Evolutionary conservation across 2,113 vertebrate genomes (phyloP).

Genomic region (Ceyx margarethae): DNA sequence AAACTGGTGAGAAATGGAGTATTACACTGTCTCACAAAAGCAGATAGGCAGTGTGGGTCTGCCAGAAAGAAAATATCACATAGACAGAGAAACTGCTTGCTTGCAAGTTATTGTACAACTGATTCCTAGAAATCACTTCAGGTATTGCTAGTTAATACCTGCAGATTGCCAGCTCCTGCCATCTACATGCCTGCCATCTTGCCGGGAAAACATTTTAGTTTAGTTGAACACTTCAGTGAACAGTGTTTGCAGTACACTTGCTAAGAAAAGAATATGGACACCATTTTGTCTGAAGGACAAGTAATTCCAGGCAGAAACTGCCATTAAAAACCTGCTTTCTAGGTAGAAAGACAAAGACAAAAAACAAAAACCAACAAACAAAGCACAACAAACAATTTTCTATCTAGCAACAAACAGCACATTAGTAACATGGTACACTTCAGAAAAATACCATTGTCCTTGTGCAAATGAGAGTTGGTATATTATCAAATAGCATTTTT

Average conservation of each 20-base stretch:
- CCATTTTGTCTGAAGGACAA: not conserved
- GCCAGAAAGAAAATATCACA: not conserved
- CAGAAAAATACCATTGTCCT: not conserved
- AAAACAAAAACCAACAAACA: too few relatives aligned
- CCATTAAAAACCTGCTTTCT: not conserved
- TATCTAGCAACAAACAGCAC: not conserved
- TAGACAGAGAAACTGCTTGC: not conserved
- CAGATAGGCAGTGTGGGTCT: not conserved
- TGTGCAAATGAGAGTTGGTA: not conserved
- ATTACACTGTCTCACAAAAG: not conserved
- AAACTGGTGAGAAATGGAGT: not conserved
- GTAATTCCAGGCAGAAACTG: not conserved
- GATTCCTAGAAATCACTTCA: not conserved
- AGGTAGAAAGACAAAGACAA: not conserved
- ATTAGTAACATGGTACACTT: not conserved
- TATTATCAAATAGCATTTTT: not conserved
- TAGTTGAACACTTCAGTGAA: not conserved
- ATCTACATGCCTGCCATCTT: not conserved
- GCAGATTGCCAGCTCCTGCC: not conserved
- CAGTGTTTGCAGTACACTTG: not conserved
- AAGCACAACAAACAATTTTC: not conserved
- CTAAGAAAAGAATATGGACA: not conserved
- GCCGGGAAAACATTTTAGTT: not conserved
- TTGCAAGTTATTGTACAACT: not conserved
- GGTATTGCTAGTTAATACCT: not conserved